Evolutionary conservation across 2,797 vertebrate genomes (phyloP), one percentile per base, ranked within the genome.

Genomic region (Coreius guichenoti): DNA sequence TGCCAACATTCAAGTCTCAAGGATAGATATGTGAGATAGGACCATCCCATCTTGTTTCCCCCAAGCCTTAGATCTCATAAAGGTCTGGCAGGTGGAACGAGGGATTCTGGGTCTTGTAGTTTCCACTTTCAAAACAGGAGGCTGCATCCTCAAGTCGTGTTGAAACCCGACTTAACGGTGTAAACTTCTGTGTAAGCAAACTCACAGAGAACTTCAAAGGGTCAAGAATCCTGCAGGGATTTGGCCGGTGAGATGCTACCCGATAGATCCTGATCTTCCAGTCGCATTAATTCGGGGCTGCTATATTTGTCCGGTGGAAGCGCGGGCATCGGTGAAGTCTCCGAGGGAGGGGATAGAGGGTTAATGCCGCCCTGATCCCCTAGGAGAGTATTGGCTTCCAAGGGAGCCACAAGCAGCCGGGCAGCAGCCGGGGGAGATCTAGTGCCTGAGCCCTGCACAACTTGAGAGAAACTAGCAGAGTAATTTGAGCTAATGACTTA

Each of bases 401-500:
- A 86, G 92, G 91, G 87, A 94, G 92, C 92, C 92, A 93, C 92
- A 92, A 91, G 90, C 91, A 93, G 91, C 92, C 51, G n/a, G 83
- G 88, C 88, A 81, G 61, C 83, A 76, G 86, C 83, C 86, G 73
- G 67, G 61, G 29, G 90, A 90, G 91, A 93, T 90, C 92, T 67
- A 67, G 90, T 88, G 86, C 88, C 92, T 93, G 92, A 90, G 89
- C 80, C 91, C 92, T 91, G 91, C 89, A 91, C 90, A 91, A 91
- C 92, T 92, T 91, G 90, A 93, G 93, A 93, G 92, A 91, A 93
- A 92, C 92, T 91, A 89, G 90, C 87, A 89, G 89, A 93, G 94
- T 95, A 95, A 95, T 95, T 94, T 93, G 94, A 96, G 96, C 95
- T 95, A 95, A 96, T 94, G 94, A 95, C 92, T 95, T 94, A 94